phyloP scores from a whole-genome alignment of 1,140 invertebrate species.

The Leptinotarsa defecta region DNA sequence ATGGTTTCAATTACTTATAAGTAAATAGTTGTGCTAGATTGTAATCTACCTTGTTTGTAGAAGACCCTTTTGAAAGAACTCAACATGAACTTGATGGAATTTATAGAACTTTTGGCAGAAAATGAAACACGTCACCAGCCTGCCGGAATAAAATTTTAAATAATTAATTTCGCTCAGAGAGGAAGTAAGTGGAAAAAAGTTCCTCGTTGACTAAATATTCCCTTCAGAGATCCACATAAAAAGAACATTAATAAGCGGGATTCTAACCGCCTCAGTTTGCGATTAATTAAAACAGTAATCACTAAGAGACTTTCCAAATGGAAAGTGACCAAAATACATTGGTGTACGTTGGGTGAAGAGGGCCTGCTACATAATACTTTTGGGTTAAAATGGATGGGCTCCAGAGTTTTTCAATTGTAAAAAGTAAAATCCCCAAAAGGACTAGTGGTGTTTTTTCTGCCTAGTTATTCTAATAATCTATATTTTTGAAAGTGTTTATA shows the following conservation, averaged over 20 bases:
- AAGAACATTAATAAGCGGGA: conserved; percentile 12
- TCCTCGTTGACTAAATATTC: conserved; percentile 6
- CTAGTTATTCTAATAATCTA: too few species aligned
- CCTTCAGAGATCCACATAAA: conserved; percentile 12
- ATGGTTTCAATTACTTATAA: too few species aligned
- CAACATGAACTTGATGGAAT: not conserved
- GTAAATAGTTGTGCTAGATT: too few species aligned
- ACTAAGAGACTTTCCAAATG: conserved; percentile 3
- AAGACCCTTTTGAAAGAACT: too few species aligned
- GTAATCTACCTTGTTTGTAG: too few species aligned
- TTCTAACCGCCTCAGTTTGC: conserved; percentile 13
- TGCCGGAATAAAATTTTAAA: not conserved
- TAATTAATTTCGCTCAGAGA: conserved; percentile 17
- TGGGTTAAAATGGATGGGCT: too few species aligned
- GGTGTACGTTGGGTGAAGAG: not conserved
- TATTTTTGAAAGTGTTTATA: too few species aligned
- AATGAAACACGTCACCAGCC: not conserved
- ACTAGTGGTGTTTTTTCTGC: too few species aligned
- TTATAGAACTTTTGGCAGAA: not conserved
- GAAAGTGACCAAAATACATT: conserved; percentile 1
- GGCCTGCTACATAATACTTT: too few species aligned
- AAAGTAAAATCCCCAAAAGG: too few species aligned
- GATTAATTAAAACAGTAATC: conserved; percentile 22
- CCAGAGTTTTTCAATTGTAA: too few species aligned
- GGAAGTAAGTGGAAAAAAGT: not conserved